These are phyloP conservation scores for Zaprionus taronus DNA, from an alignment of 1,140 invertebrate genomes.

Conservation along the genomic window DNA sequence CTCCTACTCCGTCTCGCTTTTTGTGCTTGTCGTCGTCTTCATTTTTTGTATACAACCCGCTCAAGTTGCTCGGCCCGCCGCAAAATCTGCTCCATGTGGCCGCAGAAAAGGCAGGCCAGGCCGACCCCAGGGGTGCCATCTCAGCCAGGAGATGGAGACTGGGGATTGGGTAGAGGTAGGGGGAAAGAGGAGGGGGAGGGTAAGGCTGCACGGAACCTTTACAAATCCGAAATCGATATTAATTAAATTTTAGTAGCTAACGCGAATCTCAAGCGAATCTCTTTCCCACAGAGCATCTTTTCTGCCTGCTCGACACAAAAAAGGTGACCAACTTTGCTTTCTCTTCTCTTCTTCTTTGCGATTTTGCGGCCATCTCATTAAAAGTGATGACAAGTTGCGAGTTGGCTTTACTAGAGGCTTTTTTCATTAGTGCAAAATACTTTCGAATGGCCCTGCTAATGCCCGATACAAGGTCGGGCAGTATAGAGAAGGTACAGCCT, in stretches of 20 bases:
- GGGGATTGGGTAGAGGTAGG: not conserved
- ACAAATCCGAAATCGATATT: constrained; percentile 81
- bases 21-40: constrained; percentile 43
- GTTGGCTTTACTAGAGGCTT: constrained; percentile 28
- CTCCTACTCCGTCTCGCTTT: constrained; percentile 36
- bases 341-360: constrained; percentile 9
- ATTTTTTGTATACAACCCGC: constrained; percentile 58
- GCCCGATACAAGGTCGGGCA: not conserved
- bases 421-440: constrained; percentile 47
- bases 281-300: not conserved
- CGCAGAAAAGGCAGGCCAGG: constrained; percentile 24
- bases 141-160: not conserved
- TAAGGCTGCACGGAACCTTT: constrained; percentile 55
- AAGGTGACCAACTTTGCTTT: constrained; percentile 19
- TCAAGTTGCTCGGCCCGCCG: constrained; percentile 62
- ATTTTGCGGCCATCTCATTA: constrained; percentile 76
- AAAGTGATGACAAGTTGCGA: constrained; percentile 76
- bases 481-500: not conserved
- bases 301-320: constrained; percentile 26
- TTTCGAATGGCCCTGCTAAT: constrained; percentile 14
- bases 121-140: constrained; percentile 19
- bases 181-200: not conserved
- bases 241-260: constrained; percentile 79
- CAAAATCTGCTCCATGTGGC: constrained; percentile 40
- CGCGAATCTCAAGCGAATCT: constrained; percentile 27